These are phyloP conservation scores for Entelurus aequoreus DNA, from an alignment of 2,113 vertebrate species.

Conservation along the genomic window DNA sequence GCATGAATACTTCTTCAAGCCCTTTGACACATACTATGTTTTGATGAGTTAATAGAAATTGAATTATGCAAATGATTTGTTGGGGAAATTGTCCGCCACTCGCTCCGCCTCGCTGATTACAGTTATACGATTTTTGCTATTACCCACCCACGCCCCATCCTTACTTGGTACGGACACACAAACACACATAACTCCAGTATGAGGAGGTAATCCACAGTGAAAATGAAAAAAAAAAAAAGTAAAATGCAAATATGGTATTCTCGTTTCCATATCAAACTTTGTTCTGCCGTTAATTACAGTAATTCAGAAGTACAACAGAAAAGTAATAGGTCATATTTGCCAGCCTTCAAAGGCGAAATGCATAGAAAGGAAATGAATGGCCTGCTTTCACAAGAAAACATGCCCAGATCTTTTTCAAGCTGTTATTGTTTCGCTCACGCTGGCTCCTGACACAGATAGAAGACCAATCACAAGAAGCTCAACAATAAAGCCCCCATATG, in stretches of 20 bases:
- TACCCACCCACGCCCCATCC: no score
- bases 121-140: constrained; percentile 45
- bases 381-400: constrained; percentile 18
- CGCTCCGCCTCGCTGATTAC: constrained; percentile 42
- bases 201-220: constrained; percentile 19
- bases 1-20: constrained; percentile 30
- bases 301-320: constrained; percentile 53
- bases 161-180: constrained; percentile 23
- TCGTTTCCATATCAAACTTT: constrained; percentile 60
- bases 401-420: constrained; percentile 23
- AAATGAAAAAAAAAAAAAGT: constrained; percentile 35
- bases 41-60: constrained; percentile 53
- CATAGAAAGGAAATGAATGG: constrained; percentile 28
- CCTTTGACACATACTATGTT: constrained; percentile 34
- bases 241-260: constrained; percentile 59
- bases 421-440: constrained; percentile 18
- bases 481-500: no score
- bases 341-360: constrained; percentile 48
- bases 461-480: no score
- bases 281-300: constrained; percentile 49
- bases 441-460: constrained; percentile 12
- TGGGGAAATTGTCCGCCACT: constrained; percentile 39
- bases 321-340: constrained; percentile 48
- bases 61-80: constrained; percentile 52
- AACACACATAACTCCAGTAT: constrained; percentile 25